Evolutionary conservation across 2,888 invertebrate genomes (phyloP).

Genomic region (Atherix ibis): DNA sequence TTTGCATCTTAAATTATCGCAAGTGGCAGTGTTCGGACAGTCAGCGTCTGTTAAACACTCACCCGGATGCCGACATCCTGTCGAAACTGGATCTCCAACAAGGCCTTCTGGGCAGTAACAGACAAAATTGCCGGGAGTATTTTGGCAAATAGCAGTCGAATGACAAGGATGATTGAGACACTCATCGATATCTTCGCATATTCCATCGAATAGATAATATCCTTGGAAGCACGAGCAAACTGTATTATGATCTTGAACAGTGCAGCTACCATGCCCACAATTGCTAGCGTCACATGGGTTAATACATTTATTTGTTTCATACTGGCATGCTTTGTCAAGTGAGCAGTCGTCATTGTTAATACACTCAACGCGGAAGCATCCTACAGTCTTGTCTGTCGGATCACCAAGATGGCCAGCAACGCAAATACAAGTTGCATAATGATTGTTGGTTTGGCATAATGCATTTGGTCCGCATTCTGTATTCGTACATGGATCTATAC

Average conservation of each 20-base stretch:
- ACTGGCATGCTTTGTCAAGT: constrained; percentile 58
- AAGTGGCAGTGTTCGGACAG: constrained; percentile 62
- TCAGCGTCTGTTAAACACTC: constrained; percentile 66
- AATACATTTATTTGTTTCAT: constrained; percentile 57
- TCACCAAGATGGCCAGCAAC: constrained; percentile 71
- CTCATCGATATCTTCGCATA: constrained; percentile 69
- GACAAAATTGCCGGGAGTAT: constrained; percentile 58
- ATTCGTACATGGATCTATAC: constrained; percentile 62
- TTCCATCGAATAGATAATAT: constrained; percentile 46
- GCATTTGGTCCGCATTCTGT: constrained; percentile 63
- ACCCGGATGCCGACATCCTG: constrained; percentile 66
- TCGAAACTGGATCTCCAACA: constrained; percentile 56
- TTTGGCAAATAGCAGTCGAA: constrained; percentile 57
- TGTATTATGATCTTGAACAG: constrained; percentile 52
- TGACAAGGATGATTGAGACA: constrained; percentile 67
- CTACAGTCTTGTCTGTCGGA: constrained; percentile 54
- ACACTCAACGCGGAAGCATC: constrained; percentile 83
- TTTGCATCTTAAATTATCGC: constrained; percentile 55
- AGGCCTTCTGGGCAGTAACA: constrained; percentile 66
- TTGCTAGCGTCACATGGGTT: constrained; percentile 65
- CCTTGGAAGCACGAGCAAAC: constrained; percentile 62
- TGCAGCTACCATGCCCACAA: constrained; percentile 70
- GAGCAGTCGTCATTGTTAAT: constrained; percentile 60
- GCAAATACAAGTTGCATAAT: constrained; percentile 58
- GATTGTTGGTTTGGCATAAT: constrained; percentile 54